These are phyloP conservation scores for Corvus moneduloides DNA, from an alignment of 2,113 vertebrate genomes.

Conservation along the genomic window DNA sequence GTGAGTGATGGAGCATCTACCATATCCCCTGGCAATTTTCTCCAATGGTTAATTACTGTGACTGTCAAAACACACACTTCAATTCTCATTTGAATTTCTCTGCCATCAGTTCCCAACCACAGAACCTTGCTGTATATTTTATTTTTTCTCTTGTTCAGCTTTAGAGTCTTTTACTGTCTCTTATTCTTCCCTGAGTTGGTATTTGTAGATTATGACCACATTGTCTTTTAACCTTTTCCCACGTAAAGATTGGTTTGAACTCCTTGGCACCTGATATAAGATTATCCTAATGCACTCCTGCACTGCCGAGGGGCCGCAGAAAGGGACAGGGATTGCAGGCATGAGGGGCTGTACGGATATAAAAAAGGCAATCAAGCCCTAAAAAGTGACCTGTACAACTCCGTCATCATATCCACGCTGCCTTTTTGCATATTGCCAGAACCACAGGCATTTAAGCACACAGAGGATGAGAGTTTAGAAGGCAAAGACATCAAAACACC, in stretches of 20 bases:
- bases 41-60: conserved; percentile 52
- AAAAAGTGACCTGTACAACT: not conserved
- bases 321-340: not conserved
- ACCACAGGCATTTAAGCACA: accelerated
- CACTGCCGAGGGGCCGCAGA: not conserved
- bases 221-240: conserved; percentile 46
- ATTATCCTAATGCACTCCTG: not conserved
- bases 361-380: not conserved
- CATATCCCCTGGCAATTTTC: conserved; percentile 38
- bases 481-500: not conserved
- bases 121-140: not conserved
- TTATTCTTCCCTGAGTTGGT: not conserved
- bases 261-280: not conserved
- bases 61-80: conserved; percentile 48
- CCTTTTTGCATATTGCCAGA: not conserved
- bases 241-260: not conserved
- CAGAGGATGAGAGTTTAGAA: not conserved
- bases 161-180: not conserved
- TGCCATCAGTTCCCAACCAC: not conserved
- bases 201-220: conserved; percentile 19
- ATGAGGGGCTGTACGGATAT: accelerated
- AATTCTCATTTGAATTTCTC: conserved; percentile 42
- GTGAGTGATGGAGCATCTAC: conserved; percentile 26
- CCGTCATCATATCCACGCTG: accelerated
- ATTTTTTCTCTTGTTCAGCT: not conserved